Evolutionary conservation across 2,113 vertebrate genomes (phyloP), one percentile per base, ranked within the genome.

Genomic region (Canis aureus): DNA sequence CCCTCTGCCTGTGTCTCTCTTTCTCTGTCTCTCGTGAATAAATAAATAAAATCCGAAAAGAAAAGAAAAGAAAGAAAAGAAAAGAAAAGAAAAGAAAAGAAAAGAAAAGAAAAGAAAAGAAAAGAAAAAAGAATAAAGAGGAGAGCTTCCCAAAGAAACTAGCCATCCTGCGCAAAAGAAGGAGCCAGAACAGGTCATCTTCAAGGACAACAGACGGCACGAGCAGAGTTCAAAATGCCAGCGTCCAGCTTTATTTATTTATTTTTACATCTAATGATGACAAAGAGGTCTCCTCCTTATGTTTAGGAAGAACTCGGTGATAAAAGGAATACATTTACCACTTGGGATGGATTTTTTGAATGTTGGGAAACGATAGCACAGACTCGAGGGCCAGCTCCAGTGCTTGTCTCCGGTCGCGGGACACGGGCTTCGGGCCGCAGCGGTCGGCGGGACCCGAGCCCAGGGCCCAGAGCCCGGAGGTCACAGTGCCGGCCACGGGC

Each of bases 321-420:
- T 35, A 51, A 88, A 92, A 89, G 20, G 17, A 23, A 51, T 62
- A 85, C 57, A 96, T 23, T 92, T 51, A 55, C 29, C 71, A 59
- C 71, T 62, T 78, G 60, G 23, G 27, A 79, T 27, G 95, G 66
- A 55, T 91, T 92, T 82, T 76, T 83, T 93, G 27, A 53, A 55
- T 51, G 53, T 22, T 96, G 78, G 95, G 79, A 93, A 76, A 96
- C 89, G 86, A 91, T 55, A 43, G 43, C 43, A 43, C 43, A 5
- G 38, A 43, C 38, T 43, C 38, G 43, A 43, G 43, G 43, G 43
- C 43, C 43, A 43, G 43, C 43, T 43, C 43, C 43, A 43, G 43
- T 43, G 43, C 43, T 43, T 43, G 43, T 43, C 43, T 43, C 43
- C 5, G 1, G 43, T 43, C 43, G 43, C 43, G 43, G 43, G 43